Evolutionary conservation across 92 coral and sea anemone species (phyloP).

Genomic region (Parazoanthus darwini): DNA sequence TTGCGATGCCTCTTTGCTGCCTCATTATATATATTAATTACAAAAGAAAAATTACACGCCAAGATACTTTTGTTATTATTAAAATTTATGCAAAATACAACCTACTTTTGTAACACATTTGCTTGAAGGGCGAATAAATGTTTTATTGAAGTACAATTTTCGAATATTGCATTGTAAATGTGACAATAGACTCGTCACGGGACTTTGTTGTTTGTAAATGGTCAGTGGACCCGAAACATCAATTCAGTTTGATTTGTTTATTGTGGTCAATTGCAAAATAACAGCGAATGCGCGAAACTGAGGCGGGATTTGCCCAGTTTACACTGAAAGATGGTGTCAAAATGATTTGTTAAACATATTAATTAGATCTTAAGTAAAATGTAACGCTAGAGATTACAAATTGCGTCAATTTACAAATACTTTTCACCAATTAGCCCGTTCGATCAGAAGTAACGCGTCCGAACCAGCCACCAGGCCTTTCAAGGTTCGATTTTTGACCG

Average conservation of each 20-base stretch:
- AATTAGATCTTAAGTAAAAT: slow-evolving; percentile 16
- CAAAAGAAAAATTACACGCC: not conserved
- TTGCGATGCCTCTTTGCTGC: not conserved
- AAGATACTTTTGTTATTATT: no score
- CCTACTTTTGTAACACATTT: not conserved
- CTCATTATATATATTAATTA: not conserved
- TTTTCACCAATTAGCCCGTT: not conserved
- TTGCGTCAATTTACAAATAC: slow-evolving; percentile 2
- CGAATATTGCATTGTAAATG: not conserved
- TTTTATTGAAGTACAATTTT: not conserved
- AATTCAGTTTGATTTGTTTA: not conserved
- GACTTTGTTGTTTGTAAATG: not conserved
- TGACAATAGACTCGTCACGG: not conserved
- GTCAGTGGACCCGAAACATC: not conserved
- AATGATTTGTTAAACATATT: not conserved
- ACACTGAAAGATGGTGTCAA: not conserved
- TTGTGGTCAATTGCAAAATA: not conserved
- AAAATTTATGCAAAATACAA: no score
- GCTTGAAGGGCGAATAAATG: not conserved
- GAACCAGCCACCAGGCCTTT: not conserved
- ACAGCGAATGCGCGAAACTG: not conserved
- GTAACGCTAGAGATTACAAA: not conserved
- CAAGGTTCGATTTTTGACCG: not conserved
- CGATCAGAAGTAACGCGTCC: no score
- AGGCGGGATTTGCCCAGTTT: not conserved